These are phyloP conservation scores for Macrosiphum euphorbiae DNA, from an alignment of 2,888 invertebrate genomes.

Conservation along the genomic window DNA sequence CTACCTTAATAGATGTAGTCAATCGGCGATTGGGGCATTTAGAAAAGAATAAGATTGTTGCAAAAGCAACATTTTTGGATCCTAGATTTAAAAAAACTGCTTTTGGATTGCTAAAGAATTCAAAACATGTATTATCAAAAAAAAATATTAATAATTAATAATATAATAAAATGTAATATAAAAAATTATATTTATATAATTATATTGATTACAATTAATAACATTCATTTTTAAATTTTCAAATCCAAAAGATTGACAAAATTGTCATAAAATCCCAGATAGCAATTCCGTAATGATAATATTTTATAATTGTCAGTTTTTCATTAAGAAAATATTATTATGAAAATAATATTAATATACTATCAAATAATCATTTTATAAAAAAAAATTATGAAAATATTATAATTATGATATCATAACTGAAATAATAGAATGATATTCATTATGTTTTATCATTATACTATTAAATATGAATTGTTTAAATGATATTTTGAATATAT, in stretches of 20 bases:
- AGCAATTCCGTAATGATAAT: too few species aligned
- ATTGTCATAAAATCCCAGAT: too few species aligned
- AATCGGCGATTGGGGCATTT: not conserved
- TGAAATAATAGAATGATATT: not conserved
- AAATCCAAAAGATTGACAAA: too few species aligned
- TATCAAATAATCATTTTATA: too few species aligned
- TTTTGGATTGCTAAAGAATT: conserved; percentile 26
- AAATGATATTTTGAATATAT: not conserved
- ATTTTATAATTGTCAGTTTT: too few species aligned
- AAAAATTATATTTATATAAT: too few species aligned
- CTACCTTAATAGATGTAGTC: conserved; percentile 16
- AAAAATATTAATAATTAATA: too few species aligned
- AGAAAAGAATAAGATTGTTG: conserved; percentile 20
- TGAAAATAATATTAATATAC: not conserved
- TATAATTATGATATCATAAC: not conserved
- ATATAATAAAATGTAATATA: too few species aligned
- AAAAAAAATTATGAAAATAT: not conserved
- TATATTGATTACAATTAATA: too few species aligned
- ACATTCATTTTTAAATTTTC: too few species aligned
- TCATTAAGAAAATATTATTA: not conserved
- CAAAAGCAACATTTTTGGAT: conserved; percentile 33
- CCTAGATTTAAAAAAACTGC: not conserved
- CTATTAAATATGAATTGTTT: not conserved
- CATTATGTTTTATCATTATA: not conserved
- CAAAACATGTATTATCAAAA: too few species aligned